phyloP scores from a whole-genome alignment of 2,113 vertebrate genomes.

The Pachycephala philippinensis region DNA sequence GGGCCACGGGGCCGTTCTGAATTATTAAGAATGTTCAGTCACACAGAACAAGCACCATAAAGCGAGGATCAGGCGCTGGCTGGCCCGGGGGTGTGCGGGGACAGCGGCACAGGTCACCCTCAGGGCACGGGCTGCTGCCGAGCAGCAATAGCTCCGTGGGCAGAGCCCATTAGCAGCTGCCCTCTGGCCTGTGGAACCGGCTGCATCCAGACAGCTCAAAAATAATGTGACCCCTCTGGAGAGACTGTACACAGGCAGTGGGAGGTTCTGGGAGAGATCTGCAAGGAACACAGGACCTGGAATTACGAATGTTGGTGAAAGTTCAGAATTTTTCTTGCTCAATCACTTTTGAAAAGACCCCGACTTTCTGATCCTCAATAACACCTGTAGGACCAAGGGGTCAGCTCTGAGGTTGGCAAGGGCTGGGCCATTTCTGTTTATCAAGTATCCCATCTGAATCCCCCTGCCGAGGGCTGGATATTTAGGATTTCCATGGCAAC shows the following conservation, averaged over 20 bases:
- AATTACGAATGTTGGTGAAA: background rate
- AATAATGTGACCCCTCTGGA: background rate
- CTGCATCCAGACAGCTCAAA: background rate
- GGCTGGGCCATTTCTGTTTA: background rate
- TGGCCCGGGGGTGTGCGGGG: background rate
- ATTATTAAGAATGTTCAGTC: background rate
- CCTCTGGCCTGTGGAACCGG: background rate
- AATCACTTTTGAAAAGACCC: background rate
- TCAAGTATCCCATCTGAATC: background rate
- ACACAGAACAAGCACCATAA: slow-evolving; percentile 23
- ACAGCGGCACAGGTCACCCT: background rate
- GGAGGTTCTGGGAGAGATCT: background rate
- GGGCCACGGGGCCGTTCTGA: background rate
- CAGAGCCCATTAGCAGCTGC: background rate
- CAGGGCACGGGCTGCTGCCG: background rate
- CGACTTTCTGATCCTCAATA: background rate
- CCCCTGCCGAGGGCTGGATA: background rate
- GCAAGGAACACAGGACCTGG: background rate
- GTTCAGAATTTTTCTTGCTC: background rate
- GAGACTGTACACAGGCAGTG: background rate
- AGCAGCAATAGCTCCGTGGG: background rate
- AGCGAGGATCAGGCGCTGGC: background rate
- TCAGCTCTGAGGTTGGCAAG: background rate
- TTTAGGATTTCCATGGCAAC: slow-evolving; percentile 22
- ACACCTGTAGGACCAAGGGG: background rate